These are phyloP conservation scores for Archegozetes longisetosus DNA, from an alignment of 1,140 invertebrate genomes.

Conservation along the genomic window DNA sequence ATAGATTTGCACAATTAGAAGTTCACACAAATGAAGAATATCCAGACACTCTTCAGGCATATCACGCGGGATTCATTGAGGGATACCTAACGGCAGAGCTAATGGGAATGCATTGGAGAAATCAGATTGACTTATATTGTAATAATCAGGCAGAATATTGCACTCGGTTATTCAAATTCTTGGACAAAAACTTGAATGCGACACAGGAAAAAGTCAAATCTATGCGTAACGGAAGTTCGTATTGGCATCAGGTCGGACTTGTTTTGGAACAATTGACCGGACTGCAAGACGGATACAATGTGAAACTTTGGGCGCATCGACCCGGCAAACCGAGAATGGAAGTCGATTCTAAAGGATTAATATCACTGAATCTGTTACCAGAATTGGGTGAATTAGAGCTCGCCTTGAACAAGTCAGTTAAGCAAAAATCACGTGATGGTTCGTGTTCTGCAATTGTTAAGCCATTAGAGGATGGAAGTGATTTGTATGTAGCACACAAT, in stretches of 20 bases:
- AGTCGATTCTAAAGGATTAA: not conserved
- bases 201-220: slow-evolving; percentile 40
- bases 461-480: slow-evolving; percentile 26
- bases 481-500: slow-evolving; percentile 15
- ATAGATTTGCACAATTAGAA: slow-evolving; percentile 57
- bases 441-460: slow-evolving; percentile 45
- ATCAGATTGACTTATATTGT: slow-evolving; percentile 53
- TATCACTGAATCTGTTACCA: not conserved
- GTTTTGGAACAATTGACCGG: slow-evolving; percentile 35
- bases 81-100: slow-evolving; percentile 61
- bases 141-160: slow-evolving; percentile 47
- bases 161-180: slow-evolving; percentile 42
- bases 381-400: slow-evolving; percentile 6
- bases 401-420: not conserved
- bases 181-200: slow-evolving; percentile 44
- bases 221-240: slow-evolving; percentile 38
- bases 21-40: slow-evolving; percentile 52
- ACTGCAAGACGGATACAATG: slow-evolving; percentile 32
- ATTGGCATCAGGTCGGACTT: slow-evolving; percentile 57
- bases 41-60: slow-evolving; percentile 51
- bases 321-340: not conserved
- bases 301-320: not conserved
- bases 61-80: slow-evolving; percentile 73
- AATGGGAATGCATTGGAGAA: slow-evolving; percentile 61
- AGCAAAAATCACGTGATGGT: slow-evolving; percentile 28